A percentile compares a stretch with the other conserved stretches of the same genome.
Evolutionary conservation across 2,888 invertebrate species (phyloP).

Genomic region (Neelides folsomi): DNA sequence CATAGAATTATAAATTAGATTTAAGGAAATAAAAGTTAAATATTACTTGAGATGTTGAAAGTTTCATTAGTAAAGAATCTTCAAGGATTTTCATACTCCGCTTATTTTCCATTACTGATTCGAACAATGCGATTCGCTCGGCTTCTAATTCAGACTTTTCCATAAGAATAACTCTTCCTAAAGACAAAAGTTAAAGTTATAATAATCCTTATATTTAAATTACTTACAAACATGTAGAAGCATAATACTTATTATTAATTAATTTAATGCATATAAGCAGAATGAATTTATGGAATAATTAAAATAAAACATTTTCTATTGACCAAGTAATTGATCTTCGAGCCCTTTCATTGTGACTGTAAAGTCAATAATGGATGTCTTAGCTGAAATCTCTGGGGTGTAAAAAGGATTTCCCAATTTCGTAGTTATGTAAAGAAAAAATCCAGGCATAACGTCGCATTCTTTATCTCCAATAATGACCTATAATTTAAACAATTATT

Average conservation of each 20-base stretch:
- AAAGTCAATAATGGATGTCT: constrained; percentile 92
- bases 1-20: neutral
- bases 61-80: constrained; percentile 74
- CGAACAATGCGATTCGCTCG: constrained; percentile 80
- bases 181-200: too few relatives aligned
- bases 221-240: neutral
- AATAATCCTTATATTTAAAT: constrained; percentile 2
- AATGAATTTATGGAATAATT: neutral
- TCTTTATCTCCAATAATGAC: constrained; percentile 91
- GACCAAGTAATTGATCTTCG: constrained; percentile 79
- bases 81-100: constrained; percentile 90
- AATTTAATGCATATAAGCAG: neutral
- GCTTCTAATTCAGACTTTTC: constrained; percentile 92
- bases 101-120: constrained; percentile 93
- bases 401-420: constrained; percentile 92
- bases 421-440: constrained; percentile 89
- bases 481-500: constrained; percentile 27
- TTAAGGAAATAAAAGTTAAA: neutral
- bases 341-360: constrained; percentile 93
- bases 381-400: constrained; percentile 91
- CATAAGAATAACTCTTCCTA: constrained; percentile 77
- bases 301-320: too few relatives aligned
- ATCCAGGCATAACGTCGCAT: constrained; percentile 90
- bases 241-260: neutral
- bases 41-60: constrained; percentile 66